A percentile compares a stretch with the other conserved stretches of the same genome.
These are phyloP conservation scores for Plutomurus gul DNA, from an alignment of 1,140 invertebrate genomes.

Conservation along the genomic window DNA sequence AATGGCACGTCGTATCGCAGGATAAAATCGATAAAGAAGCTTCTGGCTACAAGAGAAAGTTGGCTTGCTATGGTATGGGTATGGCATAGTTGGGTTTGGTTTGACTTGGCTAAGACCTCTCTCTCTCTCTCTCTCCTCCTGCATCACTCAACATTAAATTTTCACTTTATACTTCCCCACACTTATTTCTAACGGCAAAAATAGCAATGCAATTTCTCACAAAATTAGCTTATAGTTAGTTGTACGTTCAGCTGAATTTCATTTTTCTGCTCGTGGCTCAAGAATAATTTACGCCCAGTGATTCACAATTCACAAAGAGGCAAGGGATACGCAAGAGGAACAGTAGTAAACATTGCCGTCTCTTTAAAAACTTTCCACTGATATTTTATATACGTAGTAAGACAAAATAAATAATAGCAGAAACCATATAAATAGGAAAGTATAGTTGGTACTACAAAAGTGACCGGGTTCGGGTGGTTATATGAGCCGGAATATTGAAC, in stretches of 20 bases:
- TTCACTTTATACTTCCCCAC: not conserved
- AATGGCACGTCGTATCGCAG: constrained; percentile 25
- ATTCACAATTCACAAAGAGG: too few species aligned
- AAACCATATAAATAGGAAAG: too few species aligned
- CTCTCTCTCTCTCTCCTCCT: not conserved
- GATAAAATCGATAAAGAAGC: constrained; percentile 25
- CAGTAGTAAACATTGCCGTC: too few species aligned
- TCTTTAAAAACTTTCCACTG: too few species aligned
- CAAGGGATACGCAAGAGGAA: too few species aligned
- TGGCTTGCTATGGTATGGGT: not conserved
- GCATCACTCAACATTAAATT: not conserved
- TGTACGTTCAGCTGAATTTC: not conserved
- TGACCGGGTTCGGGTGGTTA: too few species aligned
- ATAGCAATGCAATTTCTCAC: not conserved
- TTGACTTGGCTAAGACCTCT: not conserved
- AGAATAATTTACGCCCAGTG: too few species aligned
- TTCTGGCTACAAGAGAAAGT: constrained; percentile 10
- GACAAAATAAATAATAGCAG: too few species aligned
- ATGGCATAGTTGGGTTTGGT: not conserved
- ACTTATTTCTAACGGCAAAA: constrained; percentile 6
- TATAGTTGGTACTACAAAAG: too few species aligned
- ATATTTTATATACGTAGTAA: too few species aligned
- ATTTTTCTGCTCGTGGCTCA: too few species aligned
- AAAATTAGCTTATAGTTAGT: constrained; percentile 8
- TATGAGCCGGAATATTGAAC: too few species aligned